These are phyloP conservation scores for Sebastes minor DNA, from an alignment of 2,797 vertebrate species.

Conservation along the genomic window DNA sequence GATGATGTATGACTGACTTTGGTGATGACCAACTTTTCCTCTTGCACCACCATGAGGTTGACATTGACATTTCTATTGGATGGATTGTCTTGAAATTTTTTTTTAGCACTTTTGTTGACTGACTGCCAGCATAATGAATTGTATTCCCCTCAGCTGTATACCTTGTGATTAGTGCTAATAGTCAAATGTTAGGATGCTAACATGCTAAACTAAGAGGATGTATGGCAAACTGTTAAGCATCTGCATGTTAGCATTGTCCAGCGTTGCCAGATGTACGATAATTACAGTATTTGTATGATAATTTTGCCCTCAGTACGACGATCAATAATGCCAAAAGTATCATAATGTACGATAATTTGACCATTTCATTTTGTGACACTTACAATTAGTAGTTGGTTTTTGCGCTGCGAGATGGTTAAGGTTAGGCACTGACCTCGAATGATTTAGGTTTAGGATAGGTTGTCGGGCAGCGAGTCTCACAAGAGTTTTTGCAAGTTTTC, in stretches of 20 bases:
- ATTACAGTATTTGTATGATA: too few relatives aligned
- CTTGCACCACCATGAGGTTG: background rate
- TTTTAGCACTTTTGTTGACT: background rate
- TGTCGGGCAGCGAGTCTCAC: accelerated
- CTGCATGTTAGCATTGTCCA: background rate
- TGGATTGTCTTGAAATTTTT: background rate
- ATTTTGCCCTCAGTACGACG: too few relatives aligned
- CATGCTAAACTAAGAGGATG: background rate
- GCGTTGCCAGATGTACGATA: too few relatives aligned
- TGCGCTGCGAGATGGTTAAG: too few relatives aligned
- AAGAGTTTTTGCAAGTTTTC: too few relatives aligned
- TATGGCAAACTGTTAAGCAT: background rate
- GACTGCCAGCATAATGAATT: background rate
- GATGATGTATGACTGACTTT: background rate
- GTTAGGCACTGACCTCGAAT: too few relatives aligned
- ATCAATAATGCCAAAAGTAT: too few relatives aligned
- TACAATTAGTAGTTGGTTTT: too few relatives aligned
- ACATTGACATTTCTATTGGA: background rate
- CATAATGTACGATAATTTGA: too few relatives aligned
- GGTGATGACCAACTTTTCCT: background rate
- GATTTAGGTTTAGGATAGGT: too few relatives aligned
- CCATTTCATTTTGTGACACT: too few relatives aligned
- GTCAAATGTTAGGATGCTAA: background rate
- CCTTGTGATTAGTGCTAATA: background rate
- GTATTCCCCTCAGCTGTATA: background rate